Evolutionary conservation across 2,113 vertebrate species (phyloP).

Genomic region (Manacus vitellinus): DNA sequence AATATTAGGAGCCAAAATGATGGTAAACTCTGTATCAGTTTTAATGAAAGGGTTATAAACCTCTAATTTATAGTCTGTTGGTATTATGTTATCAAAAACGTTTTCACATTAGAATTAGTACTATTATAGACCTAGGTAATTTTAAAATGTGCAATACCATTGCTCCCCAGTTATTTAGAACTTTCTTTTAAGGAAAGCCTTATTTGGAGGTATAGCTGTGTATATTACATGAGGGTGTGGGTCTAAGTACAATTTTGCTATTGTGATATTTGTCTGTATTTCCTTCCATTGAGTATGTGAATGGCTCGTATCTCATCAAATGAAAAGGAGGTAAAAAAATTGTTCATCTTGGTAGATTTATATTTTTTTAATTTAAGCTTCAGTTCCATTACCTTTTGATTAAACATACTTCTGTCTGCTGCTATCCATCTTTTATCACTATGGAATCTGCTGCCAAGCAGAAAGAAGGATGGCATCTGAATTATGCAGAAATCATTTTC

Average conservation of each 20-base stretch:
- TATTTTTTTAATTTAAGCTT: conserved; percentile 71
- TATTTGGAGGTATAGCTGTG: neutral
- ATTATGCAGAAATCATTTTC: conserved; percentile 65
- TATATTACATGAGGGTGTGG: neutral
- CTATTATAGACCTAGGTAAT: neutral
- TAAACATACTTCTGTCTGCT: conserved; percentile 62
- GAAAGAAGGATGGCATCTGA: conserved; percentile 56
- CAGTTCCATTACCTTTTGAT: conserved; percentile 63
- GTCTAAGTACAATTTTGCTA: neutral
- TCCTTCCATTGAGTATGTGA: neutral
- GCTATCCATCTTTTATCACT: conserved; percentile 52
- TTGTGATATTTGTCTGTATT: neutral
- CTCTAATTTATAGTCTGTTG: neutral
- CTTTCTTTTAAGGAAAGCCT: neutral
- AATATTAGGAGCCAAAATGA: neutral
- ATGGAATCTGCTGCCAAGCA: conserved; percentile 49
- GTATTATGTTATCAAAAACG: neutral
- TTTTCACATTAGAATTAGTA: neutral
- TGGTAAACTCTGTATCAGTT: neutral
- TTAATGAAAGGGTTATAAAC: neutral
- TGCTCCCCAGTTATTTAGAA: neutral
- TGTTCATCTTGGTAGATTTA: conserved; percentile 52
- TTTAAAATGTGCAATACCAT: neutral
- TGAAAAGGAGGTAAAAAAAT: conserved; percentile 13
- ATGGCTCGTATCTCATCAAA: neutral